These are phyloP conservation scores for Ceratina calcarata DNA, from an alignment of 1,140 invertebrate species.

Conservation along the genomic window DNA sequence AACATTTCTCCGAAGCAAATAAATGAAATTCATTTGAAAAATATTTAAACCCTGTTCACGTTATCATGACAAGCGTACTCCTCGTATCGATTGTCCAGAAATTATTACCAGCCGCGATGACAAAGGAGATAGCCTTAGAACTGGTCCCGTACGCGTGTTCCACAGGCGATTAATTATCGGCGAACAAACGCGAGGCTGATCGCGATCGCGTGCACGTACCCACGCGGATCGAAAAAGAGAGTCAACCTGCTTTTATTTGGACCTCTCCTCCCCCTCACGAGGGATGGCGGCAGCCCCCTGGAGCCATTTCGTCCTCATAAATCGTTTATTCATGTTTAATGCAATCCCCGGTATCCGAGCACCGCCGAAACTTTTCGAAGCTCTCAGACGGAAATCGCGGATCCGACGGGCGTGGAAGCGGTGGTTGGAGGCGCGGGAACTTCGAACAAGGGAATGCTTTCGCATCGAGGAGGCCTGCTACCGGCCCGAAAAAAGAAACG, in stretches of 20 bases:
- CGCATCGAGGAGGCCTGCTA: conserved; percentile 62
- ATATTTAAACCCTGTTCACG: conserved; percentile 33
- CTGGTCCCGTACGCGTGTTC: conserved; percentile 13
- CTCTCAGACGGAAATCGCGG: conserved; percentile 65
- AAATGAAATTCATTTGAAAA: too few relatives aligned
- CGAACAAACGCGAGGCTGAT: conserved; percentile 42
- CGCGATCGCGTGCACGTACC: conserved; percentile 37
- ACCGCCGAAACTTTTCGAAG: conserved; percentile 62
- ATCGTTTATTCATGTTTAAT: conserved; percentile 76
- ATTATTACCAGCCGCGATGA: conserved; percentile 68
- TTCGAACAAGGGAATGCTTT: conserved; percentile 73
- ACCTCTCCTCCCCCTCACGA: conserved; percentile 4
- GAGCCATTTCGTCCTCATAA: conserved; percentile 63
- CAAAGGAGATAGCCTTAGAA: conserved; percentile 64
- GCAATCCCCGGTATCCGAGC: conserved; percentile 51
- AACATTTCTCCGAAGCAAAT: too few relatives aligned
- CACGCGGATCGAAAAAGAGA: conserved; percentile 5
- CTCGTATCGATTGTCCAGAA: conserved; percentile 49
- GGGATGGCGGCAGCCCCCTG: conserved; percentile 2
- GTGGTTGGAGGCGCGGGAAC: conserved; percentile 52
- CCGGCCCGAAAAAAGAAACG: conserved; percentile 46
- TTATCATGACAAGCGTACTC: conserved; percentile 19
- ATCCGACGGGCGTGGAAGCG: conserved; percentile 35
- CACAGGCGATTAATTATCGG: conserved; percentile 65
- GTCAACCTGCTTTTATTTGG: conserved; percentile 40